Conservation (phyloP, 2,113 vertebrate species). For the Odobenus rosmarus region DNA sequence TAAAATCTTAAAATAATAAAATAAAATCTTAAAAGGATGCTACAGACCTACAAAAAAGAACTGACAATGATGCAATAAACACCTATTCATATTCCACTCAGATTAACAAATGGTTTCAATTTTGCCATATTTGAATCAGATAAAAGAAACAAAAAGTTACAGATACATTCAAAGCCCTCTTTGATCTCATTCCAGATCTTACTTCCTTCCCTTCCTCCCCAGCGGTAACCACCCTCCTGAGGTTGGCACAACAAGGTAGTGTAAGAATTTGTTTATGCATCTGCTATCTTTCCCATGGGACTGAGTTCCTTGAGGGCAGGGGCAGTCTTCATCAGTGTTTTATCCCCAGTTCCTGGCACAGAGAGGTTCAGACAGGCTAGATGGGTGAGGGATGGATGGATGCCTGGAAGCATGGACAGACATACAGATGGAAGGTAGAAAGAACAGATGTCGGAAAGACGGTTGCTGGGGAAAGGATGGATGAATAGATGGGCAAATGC, state of each 20-base stretch:
- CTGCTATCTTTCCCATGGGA: slow-evolving; percentile 7
- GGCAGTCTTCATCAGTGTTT: not conserved
- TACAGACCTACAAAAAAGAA: not conserved
- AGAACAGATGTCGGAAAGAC: not conserved
- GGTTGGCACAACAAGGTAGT: not conserved
- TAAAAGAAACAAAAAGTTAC: slow-evolving; percentile 15
- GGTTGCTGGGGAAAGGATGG: not conserved
- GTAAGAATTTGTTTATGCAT: not conserved
- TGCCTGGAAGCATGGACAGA: not conserved
- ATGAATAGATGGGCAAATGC: not conserved
- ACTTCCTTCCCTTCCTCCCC: not conserved
- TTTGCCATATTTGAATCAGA: not conserved
- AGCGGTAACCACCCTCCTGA: slow-evolving; percentile 4
- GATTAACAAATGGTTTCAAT: not conserved
- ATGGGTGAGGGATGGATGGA: not conserved
- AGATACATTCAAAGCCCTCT: not conserved
- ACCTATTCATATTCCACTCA: not conserved
- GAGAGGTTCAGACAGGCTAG: not conserved
- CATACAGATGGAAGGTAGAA: not conserved
- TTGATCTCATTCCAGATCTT: slow-evolving; percentile 44
- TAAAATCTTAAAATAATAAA: not conserved
- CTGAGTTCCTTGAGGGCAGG: not conserved
- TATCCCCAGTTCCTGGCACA: not conserved
- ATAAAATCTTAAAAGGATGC: not conserved
- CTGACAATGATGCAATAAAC: not conserved